These are phyloP conservation scores for Elgaria multicarinata DNA, from an alignment of 2,113 vertebrate species.

Conservation along the genomic window DNA sequence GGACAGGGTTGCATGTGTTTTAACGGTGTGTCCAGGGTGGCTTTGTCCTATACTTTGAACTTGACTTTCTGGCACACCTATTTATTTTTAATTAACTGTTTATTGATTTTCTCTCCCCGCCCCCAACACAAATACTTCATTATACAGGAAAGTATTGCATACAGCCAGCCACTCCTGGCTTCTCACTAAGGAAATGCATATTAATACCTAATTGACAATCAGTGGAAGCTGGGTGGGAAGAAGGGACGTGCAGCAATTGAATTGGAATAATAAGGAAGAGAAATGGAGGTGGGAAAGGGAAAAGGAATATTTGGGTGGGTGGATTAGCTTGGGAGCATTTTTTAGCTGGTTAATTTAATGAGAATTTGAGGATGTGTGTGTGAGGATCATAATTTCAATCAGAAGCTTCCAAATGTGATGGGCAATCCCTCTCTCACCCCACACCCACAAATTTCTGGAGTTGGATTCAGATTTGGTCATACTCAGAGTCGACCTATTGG, in stretches of 20 bases:
- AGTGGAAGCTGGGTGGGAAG: background rate
- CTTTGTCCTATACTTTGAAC: background rate
- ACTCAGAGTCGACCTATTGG: too few relatives aligned
- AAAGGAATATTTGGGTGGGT: background rate
- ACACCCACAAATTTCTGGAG: too few relatives aligned
- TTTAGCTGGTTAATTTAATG: background rate
- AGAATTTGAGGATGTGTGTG: background rate
- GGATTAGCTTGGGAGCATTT: background rate
- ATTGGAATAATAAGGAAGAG: background rate
- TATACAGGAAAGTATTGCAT: background rate
- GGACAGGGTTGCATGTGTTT: background rate
- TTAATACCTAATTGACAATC: background rate
- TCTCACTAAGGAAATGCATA: background rate
- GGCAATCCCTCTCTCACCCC: background rate
- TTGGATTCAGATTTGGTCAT: too few relatives aligned
- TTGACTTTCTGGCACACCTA: background rate
- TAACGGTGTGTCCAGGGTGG: background rate
- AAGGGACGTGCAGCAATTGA: background rate
- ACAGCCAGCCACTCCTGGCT: background rate
- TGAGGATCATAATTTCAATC: background rate
- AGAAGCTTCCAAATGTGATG: background rate
- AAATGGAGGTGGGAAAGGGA: background rate
- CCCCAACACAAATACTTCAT: background rate
- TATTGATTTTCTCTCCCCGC: background rate
- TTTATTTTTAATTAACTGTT: background rate